phyloP scores from a whole-genome alignment of 2,797 vertebrate species.

The Coreius guichenoti region DNA sequence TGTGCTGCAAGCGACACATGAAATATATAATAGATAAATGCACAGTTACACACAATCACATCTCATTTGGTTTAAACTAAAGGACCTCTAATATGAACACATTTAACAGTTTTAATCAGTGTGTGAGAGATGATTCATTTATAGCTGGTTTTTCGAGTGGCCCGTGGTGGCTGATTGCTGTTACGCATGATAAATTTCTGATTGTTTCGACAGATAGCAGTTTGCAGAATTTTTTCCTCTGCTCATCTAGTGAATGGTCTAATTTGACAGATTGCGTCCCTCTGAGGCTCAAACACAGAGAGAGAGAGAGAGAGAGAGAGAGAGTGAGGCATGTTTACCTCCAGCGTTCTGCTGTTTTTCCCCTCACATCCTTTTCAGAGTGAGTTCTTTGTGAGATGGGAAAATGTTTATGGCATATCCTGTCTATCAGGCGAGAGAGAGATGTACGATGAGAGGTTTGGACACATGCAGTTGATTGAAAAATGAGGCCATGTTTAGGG shows the following conservation, averaged over 20 bases:
- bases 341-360: conserved; percentile 44
- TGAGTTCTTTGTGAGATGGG: conserved; percentile 63
- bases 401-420: conserved; percentile 66
- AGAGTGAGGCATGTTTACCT: conserved; percentile 56
- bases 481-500: conserved; percentile 73
- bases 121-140: conserved; percentile 18
- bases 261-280: conserved; percentile 75
- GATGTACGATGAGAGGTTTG: conserved; percentile 28
- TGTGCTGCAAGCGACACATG: background rate
- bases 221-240: conserved; percentile 16
- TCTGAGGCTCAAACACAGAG: conserved; percentile 58
- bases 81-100: background rate
- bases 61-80: conserved; percentile 1
- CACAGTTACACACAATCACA: background rate
- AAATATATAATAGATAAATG: background rate
- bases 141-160: background rate
- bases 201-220: conserved; percentile 69
- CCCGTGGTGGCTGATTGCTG: conserved; percentile 57
- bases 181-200: conserved; percentile 71
- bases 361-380: conserved; percentile 64
- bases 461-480: conserved; percentile 70
- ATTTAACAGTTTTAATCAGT: conserved; percentile 8
- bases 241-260: conserved; percentile 64
- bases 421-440: conserved; percentile 60
- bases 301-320: conserved; percentile 40